A percentile compares a stretch with the other conserved stretches of the same genome.
phyloP scores from a whole-genome alignment of 2,113 vertebrate genomes.

The Arizona elegans region DNA sequence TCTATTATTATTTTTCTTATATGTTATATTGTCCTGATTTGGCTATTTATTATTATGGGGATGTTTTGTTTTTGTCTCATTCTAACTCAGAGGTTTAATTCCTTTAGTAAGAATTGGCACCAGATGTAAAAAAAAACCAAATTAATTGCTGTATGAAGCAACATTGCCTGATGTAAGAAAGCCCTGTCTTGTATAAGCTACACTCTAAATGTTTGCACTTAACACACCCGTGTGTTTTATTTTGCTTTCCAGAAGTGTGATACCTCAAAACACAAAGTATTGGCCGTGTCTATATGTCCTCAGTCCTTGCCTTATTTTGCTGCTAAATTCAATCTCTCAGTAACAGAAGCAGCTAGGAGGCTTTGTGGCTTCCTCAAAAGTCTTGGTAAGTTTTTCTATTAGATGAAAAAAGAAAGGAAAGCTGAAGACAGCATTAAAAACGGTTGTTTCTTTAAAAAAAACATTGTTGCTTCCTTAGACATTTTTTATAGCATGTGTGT shows the following conservation, averaged over 20 bases:
- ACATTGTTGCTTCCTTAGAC: constrained; percentile 27
- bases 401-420: background rate
- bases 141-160: background rate
- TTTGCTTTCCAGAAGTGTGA: constrained; percentile 73
- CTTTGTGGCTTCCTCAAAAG: constrained; percentile 92
- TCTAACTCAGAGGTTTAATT: background rate
- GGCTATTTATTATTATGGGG: background rate
- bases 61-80: background rate
- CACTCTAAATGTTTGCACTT: constrained; percentile 4
- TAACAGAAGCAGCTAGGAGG: constrained; percentile 83
- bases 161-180: background rate
- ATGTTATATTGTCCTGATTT: background rate
- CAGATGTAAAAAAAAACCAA: background rate
- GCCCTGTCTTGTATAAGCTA: background rate
- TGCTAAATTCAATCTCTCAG: constrained; percentile 81
- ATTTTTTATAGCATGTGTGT: background rate
- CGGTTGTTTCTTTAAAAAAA: background rate
- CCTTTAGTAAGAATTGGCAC: background rate
- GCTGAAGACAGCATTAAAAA: background rate
- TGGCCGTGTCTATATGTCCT: constrained; percentile 76
- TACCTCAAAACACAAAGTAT: constrained; percentile 77
- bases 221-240: background rate
- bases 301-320: constrained; percentile 90
- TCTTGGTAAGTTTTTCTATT: constrained; percentile 76
- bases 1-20: background rate